Conservation (phyloP, 2,888 invertebrate species). For the Bruchidius siliquastri region DNA sequence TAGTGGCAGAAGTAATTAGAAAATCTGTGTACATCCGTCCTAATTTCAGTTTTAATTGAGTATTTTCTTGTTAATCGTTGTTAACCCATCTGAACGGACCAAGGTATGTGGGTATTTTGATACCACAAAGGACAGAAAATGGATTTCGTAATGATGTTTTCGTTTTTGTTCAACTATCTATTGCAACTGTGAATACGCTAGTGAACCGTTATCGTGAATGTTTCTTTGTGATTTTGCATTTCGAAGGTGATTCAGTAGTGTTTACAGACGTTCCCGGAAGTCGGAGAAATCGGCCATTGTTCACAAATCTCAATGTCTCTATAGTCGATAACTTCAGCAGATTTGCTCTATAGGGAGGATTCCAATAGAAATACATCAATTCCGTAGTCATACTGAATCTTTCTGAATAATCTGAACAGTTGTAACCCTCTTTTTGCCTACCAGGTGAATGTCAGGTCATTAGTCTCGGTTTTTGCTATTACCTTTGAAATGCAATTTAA, state of each 20-base stretch:
- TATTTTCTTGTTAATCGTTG: slow-evolving; percentile 46
- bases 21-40: slow-evolving; percentile 50
- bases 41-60: slow-evolving; percentile 39
- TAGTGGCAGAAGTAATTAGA: slow-evolving; percentile 39
- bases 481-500: background rate
- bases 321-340: slow-evolving; percentile 24
- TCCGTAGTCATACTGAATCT: background rate
- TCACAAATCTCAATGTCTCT: background rate
- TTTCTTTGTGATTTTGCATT: slow-evolving; percentile 13
- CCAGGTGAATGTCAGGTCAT: slow-evolving; percentile 8
- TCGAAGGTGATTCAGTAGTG: slow-evolving; percentile 6
- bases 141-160: slow-evolving; percentile 42
- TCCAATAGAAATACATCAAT: slow-evolving; percentile 17
- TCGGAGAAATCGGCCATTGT: background rate
- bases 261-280: background rate
- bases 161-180: slow-evolving; percentile 33
- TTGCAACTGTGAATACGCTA: slow-evolving; percentile 15
- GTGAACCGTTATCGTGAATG: slow-evolving; percentile 36
- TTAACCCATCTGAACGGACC: slow-evolving; percentile 74
- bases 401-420: background rate
- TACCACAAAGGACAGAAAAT: slow-evolving; percentile 18
- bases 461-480: slow-evolving; percentile 5
- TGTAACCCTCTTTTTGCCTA: slow-evolving; percentile 7
- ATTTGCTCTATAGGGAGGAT: slow-evolving; percentile 32
- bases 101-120: slow-evolving; percentile 57